A percentile compares a stretch with the other conserved stretches of the same genome.
Evolutionary conservation across 37 sponge, comb jelly and placozoan species (phyloP).

Genomic region (Chondrilla cf. caribensis): DNA sequence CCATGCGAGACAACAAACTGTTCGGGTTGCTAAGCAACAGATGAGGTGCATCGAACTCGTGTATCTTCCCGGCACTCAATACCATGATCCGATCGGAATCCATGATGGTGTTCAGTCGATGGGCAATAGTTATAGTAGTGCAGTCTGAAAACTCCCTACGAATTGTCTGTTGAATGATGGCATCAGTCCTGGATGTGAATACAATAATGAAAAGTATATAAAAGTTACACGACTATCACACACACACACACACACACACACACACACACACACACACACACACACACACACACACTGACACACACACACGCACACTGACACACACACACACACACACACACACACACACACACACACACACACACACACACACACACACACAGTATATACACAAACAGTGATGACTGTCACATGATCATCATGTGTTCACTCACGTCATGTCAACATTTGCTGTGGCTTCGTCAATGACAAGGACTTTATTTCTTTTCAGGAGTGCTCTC

Average conservation of each 20-base stretch:
- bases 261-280: neutral
- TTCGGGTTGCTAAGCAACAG: conserved; percentile 35
- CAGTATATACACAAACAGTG: too few relatives aligned
- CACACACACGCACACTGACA: too few relatives aligned
- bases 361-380: too few relatives aligned
- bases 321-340: too few relatives aligned
- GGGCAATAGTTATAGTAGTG: conserved; percentile 89
- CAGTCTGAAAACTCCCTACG: conserved; percentile 70
- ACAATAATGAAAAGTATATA: neutral
- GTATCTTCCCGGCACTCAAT: conserved; percentile 43
- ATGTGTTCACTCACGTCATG: conserved; percentile 36
- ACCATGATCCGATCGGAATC: conserved; percentile 85
- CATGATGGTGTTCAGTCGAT: conserved; percentile 94
- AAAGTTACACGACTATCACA: neutral
- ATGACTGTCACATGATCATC: neutral
- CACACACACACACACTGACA: neutral
- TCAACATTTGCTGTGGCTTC: conserved; percentile 92
- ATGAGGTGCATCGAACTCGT: conserved; percentile 53
- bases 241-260: neutral
- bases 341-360: too few relatives aligned
- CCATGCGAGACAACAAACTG: conserved; percentile 44
- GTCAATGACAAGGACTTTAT: conserved; percentile 80
- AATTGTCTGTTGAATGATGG: conserved; percentile 75
- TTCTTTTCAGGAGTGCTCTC: conserved; percentile 71
- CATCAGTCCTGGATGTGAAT: conserved; percentile 70